Conservation (phyloP, 2,113 vertebrate genomes). For the Montifringilla adamsi region DNA sequence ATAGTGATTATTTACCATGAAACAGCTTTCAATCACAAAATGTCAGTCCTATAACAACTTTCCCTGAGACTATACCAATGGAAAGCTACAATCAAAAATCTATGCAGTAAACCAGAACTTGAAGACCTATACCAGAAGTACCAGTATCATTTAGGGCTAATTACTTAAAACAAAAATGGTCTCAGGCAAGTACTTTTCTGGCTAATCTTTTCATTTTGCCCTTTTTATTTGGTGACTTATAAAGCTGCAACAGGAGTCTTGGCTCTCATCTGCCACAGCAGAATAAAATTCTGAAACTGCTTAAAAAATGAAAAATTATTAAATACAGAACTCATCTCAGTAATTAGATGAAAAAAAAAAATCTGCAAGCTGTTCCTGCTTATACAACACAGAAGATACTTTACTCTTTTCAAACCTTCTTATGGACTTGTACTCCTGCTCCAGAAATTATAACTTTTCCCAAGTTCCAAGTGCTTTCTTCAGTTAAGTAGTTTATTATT, state of each 20-base stretch:
- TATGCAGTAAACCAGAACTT: not conserved
- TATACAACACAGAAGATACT: not conserved
- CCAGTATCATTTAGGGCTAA: not conserved
- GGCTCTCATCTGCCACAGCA: not conserved
- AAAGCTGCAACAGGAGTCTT: not conserved
- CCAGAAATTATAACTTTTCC: not conserved
- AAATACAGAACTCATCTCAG: not conserved
- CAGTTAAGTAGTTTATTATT: not conserved
- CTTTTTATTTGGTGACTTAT: not conserved
- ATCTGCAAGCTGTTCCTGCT: not conserved
- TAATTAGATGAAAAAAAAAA: not conserved
- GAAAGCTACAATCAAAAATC: not conserved
- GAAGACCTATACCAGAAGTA: not conserved
- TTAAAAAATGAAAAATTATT: not conserved
- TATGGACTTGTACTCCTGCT: not conserved
- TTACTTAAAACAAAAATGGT: not conserved
- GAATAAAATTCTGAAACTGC: not conserved
- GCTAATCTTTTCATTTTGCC: not conserved
- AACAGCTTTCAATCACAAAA: not conserved
- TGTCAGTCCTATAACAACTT: not conserved
- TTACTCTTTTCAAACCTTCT: not conserved
- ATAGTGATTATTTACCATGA: not conserved
- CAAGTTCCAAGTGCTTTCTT: not conserved
- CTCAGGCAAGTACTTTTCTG: not conserved
- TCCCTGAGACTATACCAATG: not conserved